Evolutionary conservation across 30 jellyfish, hydroid and myxozoan genomes (phyloP), one percentile per base, ranked within the genome.

Genomic region (Morbakka virulenta): DNA sequence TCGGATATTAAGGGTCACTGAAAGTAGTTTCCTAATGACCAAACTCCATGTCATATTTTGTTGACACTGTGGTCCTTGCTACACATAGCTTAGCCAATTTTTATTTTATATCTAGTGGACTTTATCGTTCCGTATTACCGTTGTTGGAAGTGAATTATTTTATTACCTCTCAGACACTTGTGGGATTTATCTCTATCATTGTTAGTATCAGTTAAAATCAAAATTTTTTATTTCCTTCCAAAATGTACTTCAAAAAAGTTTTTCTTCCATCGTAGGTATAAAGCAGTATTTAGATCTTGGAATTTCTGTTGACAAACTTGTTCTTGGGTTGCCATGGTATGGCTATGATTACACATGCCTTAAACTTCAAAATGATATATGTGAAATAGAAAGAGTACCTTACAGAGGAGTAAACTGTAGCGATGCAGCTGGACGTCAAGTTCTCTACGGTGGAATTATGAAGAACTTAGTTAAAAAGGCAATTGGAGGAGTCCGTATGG

Each of bases 321-420:
- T 84, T 13, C 85, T 84, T 25, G 89, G 85, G 9, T 83, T 84
- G 64, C 95, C 95, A 0, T 84, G 95, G 95, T 84, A 84, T 51
- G 95, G 95, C 23, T 84, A 84, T 85, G 76, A 84, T 69, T 84
- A 84, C 85, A 80, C 85, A 2, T 84, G 95, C 57, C 67, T 66
- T n/a, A 69, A 62, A 27, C 67, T 32, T 31, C 62, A 62, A 28
- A 48, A 74, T 17, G 51, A 75, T 57, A 67, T 28, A 2, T 84
- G 95, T 35, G 50, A 64, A 35, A 74, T 84, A 23, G 53, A 75
- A 28, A 74, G 76, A 4, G 86, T 70, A 28, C 87, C 86, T 2
- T 74, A 52, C 36, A 32, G 86, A 4, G 95, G 95, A 13, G 95
- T 84, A 25, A 57, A 51, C 4, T 84, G 95, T 36, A 84, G 95